phyloP scores from a whole-genome alignment of 2,113 vertebrate genomes.

The Hippocampus barbouri region DNA sequence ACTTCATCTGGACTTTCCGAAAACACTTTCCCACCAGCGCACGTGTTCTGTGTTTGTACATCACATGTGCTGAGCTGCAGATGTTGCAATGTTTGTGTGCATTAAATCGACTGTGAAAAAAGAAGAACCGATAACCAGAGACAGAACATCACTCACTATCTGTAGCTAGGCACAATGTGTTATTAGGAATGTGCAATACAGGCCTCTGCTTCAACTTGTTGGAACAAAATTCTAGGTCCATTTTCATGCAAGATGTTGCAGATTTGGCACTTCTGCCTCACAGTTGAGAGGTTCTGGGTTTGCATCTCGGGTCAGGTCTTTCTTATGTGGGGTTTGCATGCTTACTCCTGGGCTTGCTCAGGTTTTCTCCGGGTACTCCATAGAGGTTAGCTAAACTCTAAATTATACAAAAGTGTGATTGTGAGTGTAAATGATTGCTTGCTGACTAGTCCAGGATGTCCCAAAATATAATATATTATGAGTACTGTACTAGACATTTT shows the following conservation, averaged over 20 bases:
- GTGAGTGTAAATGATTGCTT: too few relatives aligned
- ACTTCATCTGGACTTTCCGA: constrained; percentile 12
- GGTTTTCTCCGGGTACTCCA: too few relatives aligned
- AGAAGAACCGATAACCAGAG: constrained; percentile 31
- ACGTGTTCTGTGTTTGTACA: constrained; percentile 5
- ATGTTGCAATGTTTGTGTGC: constrained; percentile 16
- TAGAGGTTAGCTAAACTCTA: too few relatives aligned
- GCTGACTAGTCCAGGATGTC: too few relatives aligned
- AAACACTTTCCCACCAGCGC: constrained; percentile 26
- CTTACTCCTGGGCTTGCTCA: too few relatives aligned
- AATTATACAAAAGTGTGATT: too few relatives aligned
- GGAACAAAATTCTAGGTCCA: constrained; percentile 32
- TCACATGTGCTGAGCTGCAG: neutral
- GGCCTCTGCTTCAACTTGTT: constrained; percentile 18
- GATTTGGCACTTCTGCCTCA: neutral
- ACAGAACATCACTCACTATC: constrained; percentile 39
- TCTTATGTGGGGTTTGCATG: neutral
- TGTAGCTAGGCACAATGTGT: constrained; percentile 23
- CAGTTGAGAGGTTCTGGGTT: neutral
- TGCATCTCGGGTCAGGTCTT: neutral
- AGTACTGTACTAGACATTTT: too few relatives aligned
- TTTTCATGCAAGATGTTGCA: constrained; percentile 22
- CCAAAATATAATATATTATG: too few relatives aligned
- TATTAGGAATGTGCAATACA: constrained; percentile 15
- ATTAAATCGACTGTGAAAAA: constrained; percentile 17